phyloP scores from a whole-genome alignment of 2,888 invertebrate species.

The Xestia rhomboidea region DNA sequence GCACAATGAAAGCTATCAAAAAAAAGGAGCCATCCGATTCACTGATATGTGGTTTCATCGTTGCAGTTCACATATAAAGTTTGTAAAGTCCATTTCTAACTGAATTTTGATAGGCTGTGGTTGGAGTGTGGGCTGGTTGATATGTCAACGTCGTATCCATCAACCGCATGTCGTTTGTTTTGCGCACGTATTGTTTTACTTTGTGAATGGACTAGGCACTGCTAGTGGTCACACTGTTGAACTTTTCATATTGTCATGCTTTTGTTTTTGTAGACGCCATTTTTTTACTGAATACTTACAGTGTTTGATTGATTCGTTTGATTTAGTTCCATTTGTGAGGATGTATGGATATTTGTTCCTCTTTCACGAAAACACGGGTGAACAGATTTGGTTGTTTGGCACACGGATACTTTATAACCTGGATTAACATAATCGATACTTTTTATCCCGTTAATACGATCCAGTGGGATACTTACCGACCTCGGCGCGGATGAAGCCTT shows the following conservation, averaged over 20 bases:
- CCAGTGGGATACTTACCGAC: no score
- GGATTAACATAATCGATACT: no score
- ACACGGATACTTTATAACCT: no score
- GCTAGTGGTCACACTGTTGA: constrained; percentile 10
- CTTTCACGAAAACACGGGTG: no score
- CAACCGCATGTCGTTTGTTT: constrained; percentile 22
- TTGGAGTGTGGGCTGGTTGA: constrained; percentile 3
- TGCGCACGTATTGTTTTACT: constrained; percentile 33
- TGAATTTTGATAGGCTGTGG: constrained; percentile 21
- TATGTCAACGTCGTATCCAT: constrained; percentile 23
- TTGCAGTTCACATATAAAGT: background rate
- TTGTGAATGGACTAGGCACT: constrained; percentile 6
- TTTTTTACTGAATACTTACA: constrained; percentile 8
- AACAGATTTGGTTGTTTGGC: no score
- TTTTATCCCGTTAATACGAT: no score
- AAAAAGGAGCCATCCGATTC: background rate
- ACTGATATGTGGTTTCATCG: background rate
- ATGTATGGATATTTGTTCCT: no score
- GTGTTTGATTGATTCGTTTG: background rate
- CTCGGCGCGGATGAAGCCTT: no score
- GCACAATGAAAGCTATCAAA: no score
- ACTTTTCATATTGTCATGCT: constrained; percentile 17
- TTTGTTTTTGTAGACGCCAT: constrained; percentile 9
- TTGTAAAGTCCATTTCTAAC: background rate
- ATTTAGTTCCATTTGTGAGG: background rate